Evolutionary conservation across 1,140 invertebrate genomes (phyloP), one percentile per base, ranked within the genome.

Genomic region (Drosophila ohnishii): DNA sequence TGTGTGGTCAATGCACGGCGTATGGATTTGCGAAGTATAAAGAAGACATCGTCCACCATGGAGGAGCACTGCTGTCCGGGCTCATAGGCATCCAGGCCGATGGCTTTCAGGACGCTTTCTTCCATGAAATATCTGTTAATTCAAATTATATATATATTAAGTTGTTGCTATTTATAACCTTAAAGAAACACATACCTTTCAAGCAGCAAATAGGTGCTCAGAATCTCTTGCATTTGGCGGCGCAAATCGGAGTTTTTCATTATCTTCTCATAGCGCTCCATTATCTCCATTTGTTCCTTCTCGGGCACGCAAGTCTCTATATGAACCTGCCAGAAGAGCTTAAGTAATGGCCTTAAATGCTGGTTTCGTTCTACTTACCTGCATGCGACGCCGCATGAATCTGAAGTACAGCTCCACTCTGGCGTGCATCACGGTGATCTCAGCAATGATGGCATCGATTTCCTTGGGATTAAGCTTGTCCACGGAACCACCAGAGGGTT

Each of bases 21-120:
- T 37, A 99, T 96, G 89, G 97, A 98, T 93, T 99, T 99, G 79
- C 98, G 96, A 1, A 99, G 95, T 73, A 99, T 98, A 91, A 98
- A 99, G 92, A 99, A 99, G 4, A 99, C 95, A 93, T 99, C 98
- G 92, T 99, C 99, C 0, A 99, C 96, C 93, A 99, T 96, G 79
- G 96, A 98, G 0, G 98, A 98, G 4, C 95, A 97, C 65, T 96
- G 93, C 51, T 96, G 94, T 30, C 95, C 95, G 3, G 84, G 66
- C 69, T 95, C 95, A 39, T 95, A 92, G 1, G 93, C 93, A 85
- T 99, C 98, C 94, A 99, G 95, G 64, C 95, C 94, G 44, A 99
- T 94, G 22, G 98, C 98, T 92, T 99, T 99, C 34, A 95, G 94
- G 0, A 99, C 96, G 90, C 97, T 99, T 92, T 99, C 97, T 78